Percentiles rank a stretch among this genome's conserved stretches.
Conservation (phyloP, 2,113 vertebrate species). For the Carassius gibelio region DNA sequence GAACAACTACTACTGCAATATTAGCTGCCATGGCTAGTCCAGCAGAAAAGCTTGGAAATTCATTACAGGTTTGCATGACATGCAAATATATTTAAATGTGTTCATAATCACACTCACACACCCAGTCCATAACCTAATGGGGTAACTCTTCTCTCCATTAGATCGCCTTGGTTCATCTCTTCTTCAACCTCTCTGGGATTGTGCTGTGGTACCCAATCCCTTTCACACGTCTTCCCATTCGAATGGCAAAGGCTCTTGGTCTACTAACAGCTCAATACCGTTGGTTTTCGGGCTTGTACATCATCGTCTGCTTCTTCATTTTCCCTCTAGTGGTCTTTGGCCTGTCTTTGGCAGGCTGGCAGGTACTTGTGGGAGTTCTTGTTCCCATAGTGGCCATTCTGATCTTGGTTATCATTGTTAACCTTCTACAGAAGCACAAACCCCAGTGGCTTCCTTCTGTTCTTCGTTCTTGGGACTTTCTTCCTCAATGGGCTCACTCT, state of each 20-base stretch:
- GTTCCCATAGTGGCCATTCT: constrained; percentile 73
- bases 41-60: constrained; percentile 79
- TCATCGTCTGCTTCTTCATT: constrained; percentile 83
- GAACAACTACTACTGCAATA: constrained; percentile 93
- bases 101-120: background rate
- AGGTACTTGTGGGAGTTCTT: constrained; percentile 82
- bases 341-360: constrained; percentile 88
- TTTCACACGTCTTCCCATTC: constrained; percentile 86
- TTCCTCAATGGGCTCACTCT: constrained; percentile 87
- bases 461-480: constrained; percentile 85
- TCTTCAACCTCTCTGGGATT: constrained; percentile 95
- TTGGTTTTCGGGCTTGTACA: constrained; percentile 92
- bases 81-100: constrained; percentile 31
- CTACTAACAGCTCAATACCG: constrained; percentile 85
- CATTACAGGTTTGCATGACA: constrained; percentile 83
- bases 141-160: constrained; percentile 65
- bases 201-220: constrained; percentile 91
- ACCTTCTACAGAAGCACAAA: constrained; percentile 76
- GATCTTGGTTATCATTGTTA: constrained; percentile 76
- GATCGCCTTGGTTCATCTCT: constrained; percentile 95
- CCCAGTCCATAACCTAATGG: background rate
- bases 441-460: constrained; percentile 77
- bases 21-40: constrained; percentile 92
- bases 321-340: constrained; percentile 82
- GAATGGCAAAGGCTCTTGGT: constrained; percentile 83